Percentiles rank a stretch among this genome's conserved stretches.
Conservation (phyloP, 2,888 invertebrate species). For the Drosophila fungiperda region DNA sequence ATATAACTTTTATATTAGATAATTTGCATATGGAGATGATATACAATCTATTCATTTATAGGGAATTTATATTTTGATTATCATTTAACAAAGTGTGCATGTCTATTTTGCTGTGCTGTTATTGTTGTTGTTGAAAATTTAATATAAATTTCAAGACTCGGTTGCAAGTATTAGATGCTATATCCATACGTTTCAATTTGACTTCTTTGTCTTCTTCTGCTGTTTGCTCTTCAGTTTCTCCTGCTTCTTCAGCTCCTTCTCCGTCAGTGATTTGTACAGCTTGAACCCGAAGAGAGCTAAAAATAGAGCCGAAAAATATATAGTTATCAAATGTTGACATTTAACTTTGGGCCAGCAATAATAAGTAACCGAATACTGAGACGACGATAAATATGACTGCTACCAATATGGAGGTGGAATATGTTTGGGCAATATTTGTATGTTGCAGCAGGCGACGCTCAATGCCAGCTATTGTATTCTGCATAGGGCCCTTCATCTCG, state of each 20-base stretch:
- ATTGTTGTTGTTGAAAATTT: slow-evolving; percentile 37
- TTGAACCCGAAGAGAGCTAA: slow-evolving; percentile 95
- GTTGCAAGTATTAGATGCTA: slow-evolving; percentile 30
- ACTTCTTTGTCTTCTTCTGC: slow-evolving; percentile 91
- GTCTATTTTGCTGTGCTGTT: slow-evolving; percentile 3
- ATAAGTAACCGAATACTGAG: slow-evolving; percentile 75
- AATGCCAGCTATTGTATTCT: slow-evolving; percentile 71
- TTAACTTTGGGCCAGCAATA: neutral
- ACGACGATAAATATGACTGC: slow-evolving; percentile 75
- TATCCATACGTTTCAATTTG: slow-evolving; percentile 57
- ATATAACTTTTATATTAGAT: slow-evolving; percentile 10
- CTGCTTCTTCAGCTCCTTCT: slow-evolving; percentile 91
- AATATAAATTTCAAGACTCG: slow-evolving; percentile 59
- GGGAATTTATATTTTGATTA: slow-evolving; percentile 36
- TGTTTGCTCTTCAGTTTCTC: slow-evolving; percentile 93
- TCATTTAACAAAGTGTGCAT: slow-evolving; percentile 30
- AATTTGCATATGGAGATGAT: slow-evolving; percentile 31
- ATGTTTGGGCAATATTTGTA: slow-evolving; percentile 68
- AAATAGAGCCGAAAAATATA: slow-evolving; percentile 74
- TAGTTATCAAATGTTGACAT: slow-evolving; percentile 11
- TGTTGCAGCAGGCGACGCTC: slow-evolving; percentile 72
- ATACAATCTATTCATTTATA: slow-evolving; percentile 63
- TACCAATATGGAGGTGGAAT: slow-evolving; percentile 74
- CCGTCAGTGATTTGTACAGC: slow-evolving; percentile 91
- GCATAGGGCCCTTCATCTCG: slow-evolving; percentile 79